phyloP scores from a whole-genome alignment of 2,888 invertebrate species.

The Cheilosia vulpina region DNA sequence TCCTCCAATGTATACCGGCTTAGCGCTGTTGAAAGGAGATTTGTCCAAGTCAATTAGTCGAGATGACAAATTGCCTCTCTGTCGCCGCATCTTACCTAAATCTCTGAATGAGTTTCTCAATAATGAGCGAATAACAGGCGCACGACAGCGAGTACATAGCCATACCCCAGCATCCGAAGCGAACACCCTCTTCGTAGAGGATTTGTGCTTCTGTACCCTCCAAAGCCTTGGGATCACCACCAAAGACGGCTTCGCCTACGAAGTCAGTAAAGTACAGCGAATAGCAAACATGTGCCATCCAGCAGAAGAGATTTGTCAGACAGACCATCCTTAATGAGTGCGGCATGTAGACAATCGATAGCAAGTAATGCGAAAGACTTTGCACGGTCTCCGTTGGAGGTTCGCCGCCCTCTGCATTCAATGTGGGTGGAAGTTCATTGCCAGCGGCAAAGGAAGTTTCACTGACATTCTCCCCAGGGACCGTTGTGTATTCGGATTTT shows the following conservation, averaged over 20 bases:
- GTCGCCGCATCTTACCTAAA: slow-evolving; percentile 85
- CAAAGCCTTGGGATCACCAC: slow-evolving; percentile 86
- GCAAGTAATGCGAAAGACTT: slow-evolving; percentile 91
- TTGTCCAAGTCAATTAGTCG: slow-evolving; percentile 76
- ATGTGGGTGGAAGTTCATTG: slow-evolving; percentile 57
- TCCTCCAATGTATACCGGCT: slow-evolving; percentile 94
- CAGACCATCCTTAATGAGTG: slow-evolving; percentile 93
- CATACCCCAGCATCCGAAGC: slow-evolving; percentile 99
- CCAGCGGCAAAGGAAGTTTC: slow-evolving; percentile 76
- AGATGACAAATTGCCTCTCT: slow-evolving; percentile 44
- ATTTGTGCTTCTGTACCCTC: slow-evolving; percentile 87
- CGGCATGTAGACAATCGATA: slow-evolving; percentile 97
- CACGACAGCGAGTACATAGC: slow-evolving; percentile 97
- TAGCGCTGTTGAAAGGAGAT: slow-evolving; percentile 88
- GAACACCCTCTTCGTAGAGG: slow-evolving; percentile 94
- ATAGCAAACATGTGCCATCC: slow-evolving; percentile 99
- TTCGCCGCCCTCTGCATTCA: slow-evolving; percentile 60
- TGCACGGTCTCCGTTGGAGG: slow-evolving; percentile 77
- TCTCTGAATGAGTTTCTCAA: slow-evolving; percentile 92
- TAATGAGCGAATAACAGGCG: slow-evolving; percentile 94
- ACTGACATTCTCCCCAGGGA: slow-evolving; percentile 76
- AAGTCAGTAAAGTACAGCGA: slow-evolving; percentile 98
- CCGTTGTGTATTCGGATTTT: slow-evolving; percentile 76
- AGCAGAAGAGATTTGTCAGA: slow-evolving; percentile 96
- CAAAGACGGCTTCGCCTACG: slow-evolving; percentile 84